Evolutionary conservation across 2,888 invertebrate genomes (phyloP).

Genomic region (Magallana nippona): DNA sequence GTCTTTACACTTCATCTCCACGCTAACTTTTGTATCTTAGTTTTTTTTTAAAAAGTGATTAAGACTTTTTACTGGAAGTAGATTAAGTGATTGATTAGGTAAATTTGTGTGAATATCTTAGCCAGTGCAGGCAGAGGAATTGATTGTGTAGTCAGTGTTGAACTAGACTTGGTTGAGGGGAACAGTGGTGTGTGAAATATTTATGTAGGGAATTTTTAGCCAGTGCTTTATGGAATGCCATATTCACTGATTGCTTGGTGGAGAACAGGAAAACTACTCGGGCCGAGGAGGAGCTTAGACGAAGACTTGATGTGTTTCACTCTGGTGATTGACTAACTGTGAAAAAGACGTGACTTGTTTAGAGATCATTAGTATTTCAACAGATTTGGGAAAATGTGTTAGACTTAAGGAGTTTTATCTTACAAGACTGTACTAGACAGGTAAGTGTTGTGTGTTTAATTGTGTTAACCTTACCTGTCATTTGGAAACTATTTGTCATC

Average conservation of each 20-base stretch:
- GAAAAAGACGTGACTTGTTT: neutral
- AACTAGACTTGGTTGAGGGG: neutral
- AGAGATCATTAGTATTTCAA: neutral
- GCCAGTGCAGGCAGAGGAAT: neutral
- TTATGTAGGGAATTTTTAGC: constrained; percentile 33
- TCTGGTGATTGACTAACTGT: neutral
- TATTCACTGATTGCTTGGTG: constrained; percentile 27
- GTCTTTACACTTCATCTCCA: constrained; percentile 28
- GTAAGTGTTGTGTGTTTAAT: constrained; percentile 19
- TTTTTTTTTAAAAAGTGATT: constrained; percentile 17
- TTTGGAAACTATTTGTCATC: constrained; percentile 13
- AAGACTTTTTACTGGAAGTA: constrained; percentile 7
- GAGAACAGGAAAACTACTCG: constrained; percentile 29
- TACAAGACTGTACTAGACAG: neutral
- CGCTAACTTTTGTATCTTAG: constrained; percentile 20
- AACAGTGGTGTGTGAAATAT: constrained; percentile 33
- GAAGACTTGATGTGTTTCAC: constrained; percentile 1
- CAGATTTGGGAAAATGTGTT: neutral
- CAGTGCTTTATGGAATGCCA: constrained; percentile 20
- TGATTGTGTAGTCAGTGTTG: constrained; percentile 24
- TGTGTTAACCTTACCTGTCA: constrained; percentile 14
- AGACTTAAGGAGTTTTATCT: neutral
- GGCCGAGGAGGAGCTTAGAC: neutral
- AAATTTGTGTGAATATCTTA: constrained; percentile 33
- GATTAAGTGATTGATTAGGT: constrained; percentile 33